Percentiles rank a stretch among this genome's conserved stretches.
Conservation (phyloP, 2,113 vertebrate genomes). For the Gulo gulo region DNA sequence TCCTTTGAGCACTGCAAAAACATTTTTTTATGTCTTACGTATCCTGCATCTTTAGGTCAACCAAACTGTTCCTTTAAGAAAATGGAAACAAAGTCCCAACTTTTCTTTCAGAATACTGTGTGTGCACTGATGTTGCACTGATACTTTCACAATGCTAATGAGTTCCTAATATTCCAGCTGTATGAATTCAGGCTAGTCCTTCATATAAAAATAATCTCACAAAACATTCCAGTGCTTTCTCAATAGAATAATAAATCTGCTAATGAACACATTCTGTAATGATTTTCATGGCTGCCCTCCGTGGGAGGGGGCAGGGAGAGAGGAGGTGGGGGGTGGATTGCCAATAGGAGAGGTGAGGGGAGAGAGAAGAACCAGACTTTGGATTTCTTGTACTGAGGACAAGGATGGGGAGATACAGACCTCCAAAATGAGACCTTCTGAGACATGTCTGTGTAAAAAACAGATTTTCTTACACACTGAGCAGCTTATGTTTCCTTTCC, state of each 20-base stretch:
- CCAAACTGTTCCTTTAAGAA: slow-evolving; percentile 68
- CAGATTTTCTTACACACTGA: not conserved
- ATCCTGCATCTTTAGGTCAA: slow-evolving; percentile 26
- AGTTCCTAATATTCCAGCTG: slow-evolving; percentile 61
- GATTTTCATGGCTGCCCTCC: slow-evolving; percentile 48
- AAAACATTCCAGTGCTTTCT: slow-evolving; percentile 53
- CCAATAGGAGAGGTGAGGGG: not conserved
- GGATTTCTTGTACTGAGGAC: slow-evolving; percentile 51
- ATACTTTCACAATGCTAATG: slow-evolving; percentile 73
- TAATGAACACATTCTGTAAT: slow-evolving; percentile 18
- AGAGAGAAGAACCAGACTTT: not conserved
- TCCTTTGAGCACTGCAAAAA: slow-evolving; percentile 44
- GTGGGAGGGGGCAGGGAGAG: not conserved
- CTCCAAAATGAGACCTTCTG: slow-evolving; percentile 6
- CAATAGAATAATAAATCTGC: slow-evolving; percentile 55
- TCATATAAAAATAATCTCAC: slow-evolving; percentile 66
- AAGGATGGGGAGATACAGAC: slow-evolving; percentile 55
- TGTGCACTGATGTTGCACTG: slow-evolving; percentile 14
- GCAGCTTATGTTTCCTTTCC: slow-evolving; percentile 51
- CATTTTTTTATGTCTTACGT: not conserved
- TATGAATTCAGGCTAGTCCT: slow-evolving; percentile 56
- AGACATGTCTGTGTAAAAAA: slow-evolving; percentile 59
- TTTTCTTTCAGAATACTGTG: not conserved
- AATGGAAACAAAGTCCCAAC: slow-evolving; percentile 54
- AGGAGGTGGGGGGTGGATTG: not conserved